These are phyloP conservation scores for Pyrochroa serraticornis DNA, from an alignment of 2,888 invertebrate species.

Conservation along the genomic window DNA sequence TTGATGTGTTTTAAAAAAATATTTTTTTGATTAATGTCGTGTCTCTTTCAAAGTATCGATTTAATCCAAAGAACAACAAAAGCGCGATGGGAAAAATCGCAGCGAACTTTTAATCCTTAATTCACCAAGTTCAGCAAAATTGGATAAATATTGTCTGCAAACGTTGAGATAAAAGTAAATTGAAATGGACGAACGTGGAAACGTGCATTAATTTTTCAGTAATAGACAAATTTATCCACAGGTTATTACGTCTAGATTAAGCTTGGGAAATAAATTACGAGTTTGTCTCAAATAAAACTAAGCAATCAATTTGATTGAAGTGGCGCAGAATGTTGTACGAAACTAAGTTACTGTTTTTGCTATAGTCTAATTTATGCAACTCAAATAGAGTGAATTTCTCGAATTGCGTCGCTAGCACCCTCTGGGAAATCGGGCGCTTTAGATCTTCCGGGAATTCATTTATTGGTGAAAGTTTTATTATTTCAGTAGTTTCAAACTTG, in stretches of 20 bases:
- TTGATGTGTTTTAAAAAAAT: background rate
- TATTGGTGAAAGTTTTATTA: conserved; percentile 5
- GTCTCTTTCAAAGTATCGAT: background rate
- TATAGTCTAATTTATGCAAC: background rate
- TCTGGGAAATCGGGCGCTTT: conserved; percentile 14
- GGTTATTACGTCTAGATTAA: too few species aligned
- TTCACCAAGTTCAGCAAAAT: too few species aligned
- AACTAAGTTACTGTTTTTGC: background rate
- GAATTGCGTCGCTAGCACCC: conserved; percentile 9
- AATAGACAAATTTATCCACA: background rate
- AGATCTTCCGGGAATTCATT: conserved; percentile 3
- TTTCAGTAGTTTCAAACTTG: conserved; percentile 8
- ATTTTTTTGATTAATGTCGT: background rate
- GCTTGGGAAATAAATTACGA: too few species aligned
- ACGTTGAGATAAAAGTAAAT: too few species aligned
- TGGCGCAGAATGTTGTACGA: background rate
- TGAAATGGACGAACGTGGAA: background rate
- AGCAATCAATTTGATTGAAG: too few species aligned
- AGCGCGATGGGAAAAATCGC: too few species aligned
- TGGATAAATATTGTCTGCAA: too few species aligned
- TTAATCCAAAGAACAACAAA: too few species aligned
- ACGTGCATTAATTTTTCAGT: conserved; percentile 1
- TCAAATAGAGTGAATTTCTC: conserved; percentile 2
- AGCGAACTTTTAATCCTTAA: too few species aligned
- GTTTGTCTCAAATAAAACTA: too few species aligned